Conservation (phyloP, 1,140 invertebrate genomes). For the Drosophila carrolli region DNA sequence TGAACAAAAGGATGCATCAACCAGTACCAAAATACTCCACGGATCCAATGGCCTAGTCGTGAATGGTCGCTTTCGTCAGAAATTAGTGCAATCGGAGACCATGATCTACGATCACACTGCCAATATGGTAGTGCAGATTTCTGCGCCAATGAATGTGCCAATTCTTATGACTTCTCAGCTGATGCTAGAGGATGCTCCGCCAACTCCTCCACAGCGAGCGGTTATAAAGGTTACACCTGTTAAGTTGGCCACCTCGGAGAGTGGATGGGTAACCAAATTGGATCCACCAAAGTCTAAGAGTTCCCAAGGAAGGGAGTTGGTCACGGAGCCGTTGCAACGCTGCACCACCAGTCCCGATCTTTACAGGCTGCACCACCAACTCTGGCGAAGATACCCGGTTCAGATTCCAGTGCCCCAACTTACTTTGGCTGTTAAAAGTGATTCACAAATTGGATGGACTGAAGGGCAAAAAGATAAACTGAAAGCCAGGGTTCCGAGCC, state of each 20-base stretch:
- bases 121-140: constrained; percentile 21
- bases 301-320: background rate
- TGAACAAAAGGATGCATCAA: constrained; percentile 15
- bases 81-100: constrained; percentile 41
- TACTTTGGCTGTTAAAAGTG: background rate
- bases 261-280: constrained; percentile 1
- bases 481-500: background rate
- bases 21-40: constrained; percentile 15
- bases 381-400: background rate
- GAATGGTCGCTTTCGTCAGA: constrained; percentile 34
- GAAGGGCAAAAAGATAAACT: background rate
- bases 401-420: background rate
- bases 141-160: background rate
- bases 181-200: constrained; percentile 5
- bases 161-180: background rate
- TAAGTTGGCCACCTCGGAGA: background rate
- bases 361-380: background rate
- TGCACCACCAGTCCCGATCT: constrained; percentile 4
- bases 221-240: background rate
- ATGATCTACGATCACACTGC: constrained; percentile 50
- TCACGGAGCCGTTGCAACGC: background rate
- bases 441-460: background rate
- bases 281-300: background rate
- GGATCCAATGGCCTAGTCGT: background rate
- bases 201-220: constrained; percentile 8